These are phyloP conservation scores for Agapostemon virescens DNA, from an alignment of 2,888 invertebrate genomes.

Conservation along the genomic window DNA sequence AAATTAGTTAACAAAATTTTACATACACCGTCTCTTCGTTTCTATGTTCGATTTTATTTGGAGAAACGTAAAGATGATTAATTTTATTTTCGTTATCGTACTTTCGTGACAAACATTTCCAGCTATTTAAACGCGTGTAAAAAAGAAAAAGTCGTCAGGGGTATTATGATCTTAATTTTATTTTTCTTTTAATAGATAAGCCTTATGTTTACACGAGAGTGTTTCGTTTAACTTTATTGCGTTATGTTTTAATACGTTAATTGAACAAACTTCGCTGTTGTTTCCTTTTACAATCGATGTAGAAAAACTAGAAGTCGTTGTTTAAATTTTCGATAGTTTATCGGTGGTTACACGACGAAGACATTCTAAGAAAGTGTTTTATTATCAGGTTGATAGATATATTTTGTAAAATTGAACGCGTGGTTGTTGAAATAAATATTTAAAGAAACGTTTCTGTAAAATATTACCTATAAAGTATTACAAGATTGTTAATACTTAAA, in stretches of 20 bases:
- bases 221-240: background rate
- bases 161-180: background rate
- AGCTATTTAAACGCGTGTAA: background rate
- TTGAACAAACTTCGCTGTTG: background rate
- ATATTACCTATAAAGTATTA: background rate
- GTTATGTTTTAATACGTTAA: constrained; percentile 4
- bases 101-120: background rate
- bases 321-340: constrained; percentile 20
- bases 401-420: background rate
- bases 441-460: constrained; percentile 15
- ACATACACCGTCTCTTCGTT: background rate
- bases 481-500: constrained; percentile 22
- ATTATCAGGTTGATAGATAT: background rate
- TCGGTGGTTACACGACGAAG: background rate
- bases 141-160: background rate
- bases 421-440: background rate
- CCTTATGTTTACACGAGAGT: background rate
- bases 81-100: background rate
- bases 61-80: background rate
- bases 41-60: constrained; percentile 11
- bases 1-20: too few species aligned
- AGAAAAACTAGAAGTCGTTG: background rate
- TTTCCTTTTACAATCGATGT: background rate
- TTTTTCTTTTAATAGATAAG: constrained; percentile 9
- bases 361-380: constrained; percentile 12